Conservation (phyloP, 1,140 invertebrate genomes). For the Calycopis cecrops region DNA sequence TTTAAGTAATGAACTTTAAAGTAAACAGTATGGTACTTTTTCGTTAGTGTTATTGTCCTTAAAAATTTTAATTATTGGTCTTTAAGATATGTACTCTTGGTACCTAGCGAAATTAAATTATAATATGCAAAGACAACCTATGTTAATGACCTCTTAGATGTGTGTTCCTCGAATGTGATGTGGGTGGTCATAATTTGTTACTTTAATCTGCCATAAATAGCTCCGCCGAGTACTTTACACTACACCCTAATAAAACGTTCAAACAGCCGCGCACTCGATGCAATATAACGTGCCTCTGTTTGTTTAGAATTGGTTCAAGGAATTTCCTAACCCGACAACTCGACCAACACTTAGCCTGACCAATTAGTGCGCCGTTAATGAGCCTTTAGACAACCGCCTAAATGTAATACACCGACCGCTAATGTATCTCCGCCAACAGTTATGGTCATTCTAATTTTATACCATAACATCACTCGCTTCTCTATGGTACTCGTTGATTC, state of each 20-base stretch:
- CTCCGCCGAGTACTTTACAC: not conserved
- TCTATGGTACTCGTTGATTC: not conserved
- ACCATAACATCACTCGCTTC: slow-evolving; percentile 2
- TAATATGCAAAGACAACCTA: too few relatives aligned
- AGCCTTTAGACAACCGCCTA: slow-evolving; percentile 45
- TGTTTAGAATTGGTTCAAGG: slow-evolving; percentile 54
- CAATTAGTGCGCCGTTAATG: slow-evolving; percentile 67
- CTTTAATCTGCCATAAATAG: slow-evolving; percentile 2
- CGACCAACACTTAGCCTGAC: slow-evolving; percentile 49
- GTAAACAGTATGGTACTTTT: too few relatives aligned
- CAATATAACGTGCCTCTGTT: slow-evolving; percentile 28
- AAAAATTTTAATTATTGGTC: too few relatives aligned
- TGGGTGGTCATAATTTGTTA: too few relatives aligned
- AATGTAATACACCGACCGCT: slow-evolving; percentile 26
- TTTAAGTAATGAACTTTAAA: too few relatives aligned
- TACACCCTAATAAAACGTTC: slow-evolving; percentile 9
- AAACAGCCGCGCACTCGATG: slow-evolving; percentile 15
- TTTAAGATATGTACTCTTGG: too few relatives aligned
- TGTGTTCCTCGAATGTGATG: too few relatives aligned
- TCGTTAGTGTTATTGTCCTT: too few relatives aligned
- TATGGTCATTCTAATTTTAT: slow-evolving; percentile 16
- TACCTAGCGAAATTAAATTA: too few relatives aligned
- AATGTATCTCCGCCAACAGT: slow-evolving; percentile 4
- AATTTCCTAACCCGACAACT: slow-evolving; percentile 48
- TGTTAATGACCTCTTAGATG: too few relatives aligned